Evolutionary conservation across 2,113 vertebrate genomes (phyloP).

Genomic region (Galeopterus variegatus): DNA sequence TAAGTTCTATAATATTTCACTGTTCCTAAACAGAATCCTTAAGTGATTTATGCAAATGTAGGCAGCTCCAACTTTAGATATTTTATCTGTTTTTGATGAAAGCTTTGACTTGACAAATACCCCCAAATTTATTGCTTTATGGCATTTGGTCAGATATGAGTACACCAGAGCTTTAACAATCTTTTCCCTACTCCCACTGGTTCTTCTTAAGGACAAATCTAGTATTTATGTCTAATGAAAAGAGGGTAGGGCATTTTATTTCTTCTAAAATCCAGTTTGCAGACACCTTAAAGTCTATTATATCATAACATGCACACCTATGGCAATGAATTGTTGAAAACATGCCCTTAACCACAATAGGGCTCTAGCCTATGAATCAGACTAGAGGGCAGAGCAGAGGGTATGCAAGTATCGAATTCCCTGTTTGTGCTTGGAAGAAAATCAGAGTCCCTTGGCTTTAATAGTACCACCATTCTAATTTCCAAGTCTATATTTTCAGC

Average conservation of each 20-base stretch:
- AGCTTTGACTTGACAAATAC: constrained; percentile 56
- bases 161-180: neutral
- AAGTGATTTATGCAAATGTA: constrained; percentile 55
- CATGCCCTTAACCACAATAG: neutral
- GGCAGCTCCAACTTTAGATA: neutral
- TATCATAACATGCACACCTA: neutral
- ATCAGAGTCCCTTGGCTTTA: neutral
- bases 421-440: neutral
- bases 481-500: constrained; percentile 15
- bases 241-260: neutral
- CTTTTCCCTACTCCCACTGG: neutral
- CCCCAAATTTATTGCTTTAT: constrained; percentile 52
- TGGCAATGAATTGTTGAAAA: neutral
- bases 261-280: constrained; percentile 23
- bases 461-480: neutral
- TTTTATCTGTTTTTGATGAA: constrained; percentile 60
- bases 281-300: neutral
- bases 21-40: constrained; percentile 38
- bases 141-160: constrained; percentile 28
- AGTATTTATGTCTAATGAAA: constrained; percentile 45
- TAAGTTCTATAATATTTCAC: neutral
- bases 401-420: neutral
- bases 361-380: neutral
- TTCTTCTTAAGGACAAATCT: constrained; percentile 16
- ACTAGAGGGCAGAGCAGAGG: neutral